Conservation (phyloP, 2,113 vertebrate species). For the Callithrix jacchus region DNA sequence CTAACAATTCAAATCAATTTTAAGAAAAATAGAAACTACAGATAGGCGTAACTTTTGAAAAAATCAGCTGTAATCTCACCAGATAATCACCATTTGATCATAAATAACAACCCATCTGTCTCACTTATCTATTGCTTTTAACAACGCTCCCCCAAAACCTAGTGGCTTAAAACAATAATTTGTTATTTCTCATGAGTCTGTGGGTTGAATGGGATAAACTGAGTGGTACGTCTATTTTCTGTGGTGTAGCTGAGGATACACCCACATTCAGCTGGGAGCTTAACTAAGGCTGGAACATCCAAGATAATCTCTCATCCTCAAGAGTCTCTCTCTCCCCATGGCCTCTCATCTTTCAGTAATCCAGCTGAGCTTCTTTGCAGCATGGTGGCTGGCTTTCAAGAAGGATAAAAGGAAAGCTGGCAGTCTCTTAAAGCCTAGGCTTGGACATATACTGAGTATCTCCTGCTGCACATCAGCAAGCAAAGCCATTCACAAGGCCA, state of each 20-base stretch:
- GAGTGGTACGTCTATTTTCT: neutral
- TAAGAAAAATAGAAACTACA: neutral
- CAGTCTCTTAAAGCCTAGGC: neutral
- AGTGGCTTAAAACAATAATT: neutral
- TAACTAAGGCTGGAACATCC: neutral
- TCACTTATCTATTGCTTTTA: neutral
- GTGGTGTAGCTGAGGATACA: neutral
- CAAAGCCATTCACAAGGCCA: neutral
- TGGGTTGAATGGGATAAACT: neutral
- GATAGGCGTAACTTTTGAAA: neutral
- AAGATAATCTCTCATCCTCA: neutral
- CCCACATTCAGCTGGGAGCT: neutral
- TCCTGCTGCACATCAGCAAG: neutral
- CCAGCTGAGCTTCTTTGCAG: neutral
- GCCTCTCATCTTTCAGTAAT: neutral
- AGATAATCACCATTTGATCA: neutral
- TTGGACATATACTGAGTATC: neutral
- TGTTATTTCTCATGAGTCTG: neutral
- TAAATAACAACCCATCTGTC: neutral
- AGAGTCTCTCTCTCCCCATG: neutral
- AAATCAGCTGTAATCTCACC: neutral
- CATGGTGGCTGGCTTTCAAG: neutral
- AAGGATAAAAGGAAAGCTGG: neutral
- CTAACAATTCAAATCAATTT: constrained; percentile 20
- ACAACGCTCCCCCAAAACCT: neutral